A percentile compares a stretch with the other conserved stretches of the same genome.
Conservation (phyloP, 2,888 invertebrate genomes). For the Hetaerina titia region DNA sequence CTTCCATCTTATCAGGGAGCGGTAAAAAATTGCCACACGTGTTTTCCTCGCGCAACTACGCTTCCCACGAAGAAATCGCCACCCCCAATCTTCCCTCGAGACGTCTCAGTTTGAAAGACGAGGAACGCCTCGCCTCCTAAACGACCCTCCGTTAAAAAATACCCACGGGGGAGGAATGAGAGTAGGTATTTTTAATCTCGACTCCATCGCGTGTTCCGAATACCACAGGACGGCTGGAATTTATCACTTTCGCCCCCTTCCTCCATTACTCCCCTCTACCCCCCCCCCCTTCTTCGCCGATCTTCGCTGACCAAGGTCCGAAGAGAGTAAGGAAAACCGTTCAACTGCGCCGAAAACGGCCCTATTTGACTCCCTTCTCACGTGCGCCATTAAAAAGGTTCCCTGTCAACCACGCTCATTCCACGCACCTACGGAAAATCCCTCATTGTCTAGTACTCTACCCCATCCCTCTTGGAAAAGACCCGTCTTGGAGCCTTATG, state of each 20-base stretch:
- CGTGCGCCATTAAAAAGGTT: background rate
- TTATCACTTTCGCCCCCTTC: background rate
- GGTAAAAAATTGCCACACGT: too few species aligned
- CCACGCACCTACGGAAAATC: too few species aligned
- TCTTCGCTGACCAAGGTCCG: background rate
- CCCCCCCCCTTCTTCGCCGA: background rate
- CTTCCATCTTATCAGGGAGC: too few species aligned
- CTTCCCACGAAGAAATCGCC: background rate
- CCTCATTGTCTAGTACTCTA: too few species aligned
- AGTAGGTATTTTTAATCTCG: slow-evolving; percentile 3
- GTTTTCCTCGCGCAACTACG: background rate
- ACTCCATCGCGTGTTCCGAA: background rate
- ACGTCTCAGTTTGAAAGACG: background rate
- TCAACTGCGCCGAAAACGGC: background rate
- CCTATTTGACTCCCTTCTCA: background rate
- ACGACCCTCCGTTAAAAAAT: background rate
- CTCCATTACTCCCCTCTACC: background rate
- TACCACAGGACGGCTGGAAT: background rate
- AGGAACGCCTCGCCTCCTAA: background rate
- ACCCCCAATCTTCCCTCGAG: background rate
- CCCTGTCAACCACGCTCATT: background rate
- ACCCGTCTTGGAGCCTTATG: too few species aligned
- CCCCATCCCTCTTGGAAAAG: too few species aligned
- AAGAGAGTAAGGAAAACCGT: background rate
- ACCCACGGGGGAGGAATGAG: background rate